phyloP scores from a whole-genome alignment of 2,797 vertebrate species.

The Sternotherus odoratus region DNA sequence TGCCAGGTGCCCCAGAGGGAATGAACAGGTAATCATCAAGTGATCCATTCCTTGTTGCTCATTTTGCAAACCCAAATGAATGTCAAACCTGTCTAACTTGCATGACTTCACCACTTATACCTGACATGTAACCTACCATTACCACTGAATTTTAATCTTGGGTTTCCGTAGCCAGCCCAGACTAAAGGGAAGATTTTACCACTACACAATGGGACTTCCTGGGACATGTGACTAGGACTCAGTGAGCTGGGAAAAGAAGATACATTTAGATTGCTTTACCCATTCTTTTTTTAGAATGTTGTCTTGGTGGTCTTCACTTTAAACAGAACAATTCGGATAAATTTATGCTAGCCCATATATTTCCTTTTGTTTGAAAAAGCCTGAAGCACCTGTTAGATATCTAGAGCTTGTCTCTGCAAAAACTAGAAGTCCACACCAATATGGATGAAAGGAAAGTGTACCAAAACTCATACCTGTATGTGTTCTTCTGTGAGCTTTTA shows the following conservation, averaged over 20 bases:
- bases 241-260: neutral
- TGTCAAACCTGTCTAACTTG: neutral
- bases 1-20: too few species aligned
- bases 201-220: neutral
- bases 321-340: neutral
- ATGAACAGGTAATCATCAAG: too few species aligned
- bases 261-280: neutral
- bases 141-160: neutral
- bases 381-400: neutral
- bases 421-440: neutral
- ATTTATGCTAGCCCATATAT: neutral
- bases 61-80: neutral
- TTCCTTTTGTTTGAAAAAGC: neutral
- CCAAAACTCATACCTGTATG: slow-evolving; percentile 88
- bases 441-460: neutral
- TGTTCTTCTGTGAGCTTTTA: slow-evolving; percentile 97
- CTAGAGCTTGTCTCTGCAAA: neutral
- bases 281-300: neutral
- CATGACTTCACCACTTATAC: neutral
- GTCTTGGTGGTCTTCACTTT: neutral
- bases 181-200: neutral
- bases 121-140: neutral
- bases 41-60: too few species aligned
- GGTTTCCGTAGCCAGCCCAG: neutral
- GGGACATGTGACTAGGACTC: neutral